Base-by-base conservation (phyloP, 2,797 vertebrate genomes). In the Atherinosoma microstoma region DNA sequence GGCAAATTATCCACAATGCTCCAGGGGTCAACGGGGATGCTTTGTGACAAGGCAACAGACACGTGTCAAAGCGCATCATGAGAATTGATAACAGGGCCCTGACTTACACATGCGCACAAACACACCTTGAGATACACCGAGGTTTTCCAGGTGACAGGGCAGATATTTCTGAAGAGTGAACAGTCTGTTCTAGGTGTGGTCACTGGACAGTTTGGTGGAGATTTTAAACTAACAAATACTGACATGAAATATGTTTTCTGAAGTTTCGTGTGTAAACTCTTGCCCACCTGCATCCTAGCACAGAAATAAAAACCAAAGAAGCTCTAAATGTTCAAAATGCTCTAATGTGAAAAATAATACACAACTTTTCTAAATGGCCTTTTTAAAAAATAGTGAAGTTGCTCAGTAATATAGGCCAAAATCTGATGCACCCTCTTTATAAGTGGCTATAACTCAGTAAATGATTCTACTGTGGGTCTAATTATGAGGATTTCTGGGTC, bases 41-140 rank as follows among this genome's bases (percentile, higher is more conserved):
- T 78, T 72, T 64, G 80, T 89, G 80, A 87, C 86, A 89, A 80
- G 79, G 77, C 72, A 87, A 91, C 65, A 67, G 84, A 82, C 69
- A 87, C 2, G 4, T 82, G 82, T 84, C 82, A 84, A 67, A 71
- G 51, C 11, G 22, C 64, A 83, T 86, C 70, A 72, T 64, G 64
- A 63, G 51, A 82, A 83, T 71, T 84, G 83, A 80, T 75, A 73
- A 83, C 38, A 59, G 42, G 32, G 36, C 36, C 12, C 63, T 32
- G 57, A 62, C 45, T 59, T 20, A 16, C 54, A 78, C 24, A 60
- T 15, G 10, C 36, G 42, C 73, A 75, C 13, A 58, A n/a, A 8
- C 42, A 75, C 67, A 78, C 70, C 64, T 67, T 20, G 13, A 40
- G 59, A 53, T 47, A 42, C 49, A 30, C 27, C 30, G 1, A 62